Conservation (phyloP, 2,113 vertebrate genomes). For the Campylomormyrus tamandua region DNA sequence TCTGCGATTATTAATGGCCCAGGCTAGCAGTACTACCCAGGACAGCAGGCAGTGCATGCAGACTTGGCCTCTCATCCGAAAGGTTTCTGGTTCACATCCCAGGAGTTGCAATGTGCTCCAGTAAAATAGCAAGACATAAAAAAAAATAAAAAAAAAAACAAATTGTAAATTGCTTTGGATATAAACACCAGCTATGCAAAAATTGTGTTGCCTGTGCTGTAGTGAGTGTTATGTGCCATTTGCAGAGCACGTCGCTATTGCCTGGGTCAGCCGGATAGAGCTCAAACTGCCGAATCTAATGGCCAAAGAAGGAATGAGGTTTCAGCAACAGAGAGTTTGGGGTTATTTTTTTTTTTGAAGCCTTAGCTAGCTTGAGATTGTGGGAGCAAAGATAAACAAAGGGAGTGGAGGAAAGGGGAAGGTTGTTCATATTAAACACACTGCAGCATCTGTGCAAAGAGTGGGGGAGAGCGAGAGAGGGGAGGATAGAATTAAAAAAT, state of each 20-base stretch:
- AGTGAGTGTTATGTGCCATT: background rate
- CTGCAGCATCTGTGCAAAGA: background rate
- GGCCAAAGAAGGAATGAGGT: background rate
- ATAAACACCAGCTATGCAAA: background rate
- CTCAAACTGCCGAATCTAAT: no score
- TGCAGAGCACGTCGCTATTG: background rate
- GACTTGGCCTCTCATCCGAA: background rate
- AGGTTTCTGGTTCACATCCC: background rate
- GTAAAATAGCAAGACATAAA: background rate
- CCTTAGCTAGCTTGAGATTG: background rate
- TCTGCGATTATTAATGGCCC: background rate
- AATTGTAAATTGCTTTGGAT: background rate
- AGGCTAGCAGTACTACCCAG: background rate
- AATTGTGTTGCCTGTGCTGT: background rate
- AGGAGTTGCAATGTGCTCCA: background rate
- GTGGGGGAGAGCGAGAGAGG: background rate
- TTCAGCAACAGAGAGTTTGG: background rate
- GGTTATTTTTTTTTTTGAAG: background rate
- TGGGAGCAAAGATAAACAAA: background rate
- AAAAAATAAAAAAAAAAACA: background rate
- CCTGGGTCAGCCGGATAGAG: background rate
- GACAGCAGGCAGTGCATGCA: background rate
- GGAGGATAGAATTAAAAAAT: constrained; percentile 46
- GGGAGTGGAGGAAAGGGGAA: background rate
- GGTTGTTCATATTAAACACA: background rate